These are phyloP conservation scores for Apogon talboti DNA, from an alignment of 2,797 vertebrate genomes.

Conservation along the genomic window DNA sequence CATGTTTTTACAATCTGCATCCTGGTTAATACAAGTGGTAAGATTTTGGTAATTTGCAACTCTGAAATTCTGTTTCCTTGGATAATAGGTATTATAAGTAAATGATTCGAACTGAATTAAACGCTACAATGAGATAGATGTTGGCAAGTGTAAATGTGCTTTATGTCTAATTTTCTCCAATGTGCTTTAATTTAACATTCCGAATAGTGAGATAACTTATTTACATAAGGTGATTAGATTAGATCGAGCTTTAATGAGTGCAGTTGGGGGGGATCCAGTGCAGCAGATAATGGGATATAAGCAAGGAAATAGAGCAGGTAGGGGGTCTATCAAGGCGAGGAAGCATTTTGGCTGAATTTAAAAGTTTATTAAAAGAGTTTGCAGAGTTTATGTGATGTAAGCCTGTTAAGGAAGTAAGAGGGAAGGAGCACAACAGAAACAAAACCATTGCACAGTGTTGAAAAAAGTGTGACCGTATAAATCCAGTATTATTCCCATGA, in stretches of 20 bases:
- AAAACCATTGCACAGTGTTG: no score
- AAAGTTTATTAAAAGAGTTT: background rate
- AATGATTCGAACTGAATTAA: background rate
- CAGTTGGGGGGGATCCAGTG: conserved; percentile 12
- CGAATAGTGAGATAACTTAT: conserved; percentile 12
- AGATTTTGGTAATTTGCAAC: conserved; percentile 13
- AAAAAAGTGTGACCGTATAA: background rate
- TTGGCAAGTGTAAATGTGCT: background rate
- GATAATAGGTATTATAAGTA: no score
- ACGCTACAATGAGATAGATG: background rate
- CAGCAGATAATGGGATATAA: conserved; percentile 18
- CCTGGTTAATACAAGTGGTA: no score
- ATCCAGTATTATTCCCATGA: conserved; percentile 4
- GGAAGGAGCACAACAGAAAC: no score
- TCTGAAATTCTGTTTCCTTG: no score
- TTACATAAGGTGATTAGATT: conserved; percentile 36
- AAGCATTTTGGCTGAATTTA: background rate
- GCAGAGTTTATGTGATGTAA: no score
- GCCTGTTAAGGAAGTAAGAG: no score
- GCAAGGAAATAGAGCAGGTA: background rate
- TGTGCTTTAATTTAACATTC: conserved; percentile 5
- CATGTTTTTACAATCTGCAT: conserved; percentile 8
- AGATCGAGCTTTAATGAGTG: conserved; percentile 36
- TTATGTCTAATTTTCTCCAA: background rate
- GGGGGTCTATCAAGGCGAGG: background rate